Evolutionary conservation across 2,113 vertebrate species (phyloP), one percentile per base, ranked within the genome.

Genomic region (Aramus guarauna): DNA sequence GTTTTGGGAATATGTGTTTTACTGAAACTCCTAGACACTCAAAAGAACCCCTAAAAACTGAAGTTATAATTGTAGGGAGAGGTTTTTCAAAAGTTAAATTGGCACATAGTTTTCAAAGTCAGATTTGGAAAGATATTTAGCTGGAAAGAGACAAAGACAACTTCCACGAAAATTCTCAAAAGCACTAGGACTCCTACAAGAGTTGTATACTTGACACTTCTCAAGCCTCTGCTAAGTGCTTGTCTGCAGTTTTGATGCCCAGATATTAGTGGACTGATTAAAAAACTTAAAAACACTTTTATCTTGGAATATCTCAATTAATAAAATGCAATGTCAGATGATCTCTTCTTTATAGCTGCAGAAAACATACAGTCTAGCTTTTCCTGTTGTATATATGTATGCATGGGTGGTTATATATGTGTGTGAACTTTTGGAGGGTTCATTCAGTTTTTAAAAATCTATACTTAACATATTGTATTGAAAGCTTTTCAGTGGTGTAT

Each of bases 161-260:
- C 10, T 52, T 43, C 34, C 29, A 47, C 73, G 2, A 48, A 18
- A 73, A 55, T 67, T 55, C 78, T 66, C 30, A 67, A 56, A 78
- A n/a, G 20, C 12, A 6, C 13, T 67, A 22, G 0, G 0, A 39
- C 19, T 71, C 39, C 6, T 9, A 11, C 3, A 75, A 43, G 18
- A 43, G 13, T 45, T 34, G 3, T 9, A 13, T 50, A 29, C 16
- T 29, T 76, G 24, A 36, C 9, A 34, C 6, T 68, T 74, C 34
- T 43, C 24, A 63, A 64, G 39, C 2, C 4, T 2, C 5, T 0
- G 0, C 7, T 27, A 36, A 63, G 14, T 64, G 11, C 3, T 81
- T 74, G 48, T 24, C 6, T 60, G 15, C 3, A 45, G 18, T 43
- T 83, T 84, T 62, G 12, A 59, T 53, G 9, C 15, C 20, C 39